Conservation (phyloP, 2,888 invertebrate species). For the Deilephila elpenor region DNA sequence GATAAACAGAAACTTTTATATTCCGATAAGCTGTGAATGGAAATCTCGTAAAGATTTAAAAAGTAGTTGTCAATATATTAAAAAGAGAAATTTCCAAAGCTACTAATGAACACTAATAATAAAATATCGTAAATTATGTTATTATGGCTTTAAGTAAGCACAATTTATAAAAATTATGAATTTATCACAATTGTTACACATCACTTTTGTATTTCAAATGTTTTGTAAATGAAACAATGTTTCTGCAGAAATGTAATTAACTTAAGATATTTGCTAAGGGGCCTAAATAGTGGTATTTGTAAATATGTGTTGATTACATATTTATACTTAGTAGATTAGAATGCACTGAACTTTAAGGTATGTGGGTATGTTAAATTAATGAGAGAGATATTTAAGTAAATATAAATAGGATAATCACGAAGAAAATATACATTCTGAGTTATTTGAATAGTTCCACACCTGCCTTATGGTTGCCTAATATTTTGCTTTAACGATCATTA, state of each 20-base stretch:
- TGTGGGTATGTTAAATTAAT: slow-evolving; percentile 6
- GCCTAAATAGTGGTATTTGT: slow-evolving; percentile 1
- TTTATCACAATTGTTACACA: background rate
- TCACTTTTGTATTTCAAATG: background rate
- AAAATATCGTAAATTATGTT: background rate
- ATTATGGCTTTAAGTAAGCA: slow-evolving; percentile 1
- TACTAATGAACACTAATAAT: background rate
- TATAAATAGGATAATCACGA: background rate
- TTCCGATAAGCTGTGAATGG: background rate
- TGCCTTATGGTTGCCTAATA: no score
- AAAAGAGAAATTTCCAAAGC: background rate
- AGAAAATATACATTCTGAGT: no score
- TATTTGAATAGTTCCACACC: no score
- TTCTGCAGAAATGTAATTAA: background rate
- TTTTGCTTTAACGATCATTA: no score
- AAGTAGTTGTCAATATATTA: slow-evolving; percentile 18
- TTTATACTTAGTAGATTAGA: slow-evolving; percentile 17
- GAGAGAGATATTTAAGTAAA: background rate
- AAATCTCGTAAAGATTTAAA: slow-evolving; percentile 17
- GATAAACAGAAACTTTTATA: background rate
- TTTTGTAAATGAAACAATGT: background rate
- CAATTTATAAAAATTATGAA: background rate
- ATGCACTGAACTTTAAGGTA: background rate
- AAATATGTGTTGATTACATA: slow-evolving; percentile 21
- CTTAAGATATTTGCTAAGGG: background rate